Conservation (phyloP, 2,888 invertebrate species). For the Drosophila rubida region DNA sequence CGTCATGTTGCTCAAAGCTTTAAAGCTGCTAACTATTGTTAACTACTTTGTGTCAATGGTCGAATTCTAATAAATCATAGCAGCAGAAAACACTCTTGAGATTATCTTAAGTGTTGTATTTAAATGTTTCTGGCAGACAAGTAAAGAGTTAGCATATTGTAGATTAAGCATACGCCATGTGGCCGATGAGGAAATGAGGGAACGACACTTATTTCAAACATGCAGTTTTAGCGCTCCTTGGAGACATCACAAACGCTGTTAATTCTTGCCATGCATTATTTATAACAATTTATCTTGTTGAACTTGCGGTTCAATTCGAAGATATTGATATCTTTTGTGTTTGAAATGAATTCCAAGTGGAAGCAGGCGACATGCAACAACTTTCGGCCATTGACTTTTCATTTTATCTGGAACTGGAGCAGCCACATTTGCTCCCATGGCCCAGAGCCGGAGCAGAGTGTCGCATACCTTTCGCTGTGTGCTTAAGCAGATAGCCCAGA, state of each 20-base stretch:
- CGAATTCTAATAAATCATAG: too few relatives aligned
- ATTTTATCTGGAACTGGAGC: conserved; percentile 34
- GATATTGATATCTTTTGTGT: not conserved
- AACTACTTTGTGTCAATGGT: too few relatives aligned
- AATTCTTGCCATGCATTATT: not conserved
- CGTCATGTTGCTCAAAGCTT: too few relatives aligned
- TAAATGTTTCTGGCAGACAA: too few relatives aligned
- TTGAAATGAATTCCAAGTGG: not conserved
- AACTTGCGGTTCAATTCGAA: not conserved
- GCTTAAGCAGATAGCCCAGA: conserved; percentile 41
- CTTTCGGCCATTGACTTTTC: conserved; percentile 29
- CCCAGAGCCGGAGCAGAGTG: conserved; percentile 10
- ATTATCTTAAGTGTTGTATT: too few relatives aligned
- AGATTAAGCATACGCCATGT: too few relatives aligned
- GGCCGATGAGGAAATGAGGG: too few relatives aligned
- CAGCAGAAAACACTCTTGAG: too few relatives aligned
- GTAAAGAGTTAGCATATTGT: too few relatives aligned
- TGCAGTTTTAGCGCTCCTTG: too few relatives aligned
- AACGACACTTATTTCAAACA: too few relatives aligned
- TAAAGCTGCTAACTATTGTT: too few relatives aligned
- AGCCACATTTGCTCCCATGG: not conserved
- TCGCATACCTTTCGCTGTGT: conserved; percentile 33
- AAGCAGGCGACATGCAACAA: conserved; percentile 2
- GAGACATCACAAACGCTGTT: not conserved
- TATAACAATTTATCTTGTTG: not conserved